Percentiles rank a stretch among this genome's conserved stretches.
Evolutionary conservation across 2,113 vertebrate genomes (phyloP).

Genomic region (Ardeotis arabs): DNA sequence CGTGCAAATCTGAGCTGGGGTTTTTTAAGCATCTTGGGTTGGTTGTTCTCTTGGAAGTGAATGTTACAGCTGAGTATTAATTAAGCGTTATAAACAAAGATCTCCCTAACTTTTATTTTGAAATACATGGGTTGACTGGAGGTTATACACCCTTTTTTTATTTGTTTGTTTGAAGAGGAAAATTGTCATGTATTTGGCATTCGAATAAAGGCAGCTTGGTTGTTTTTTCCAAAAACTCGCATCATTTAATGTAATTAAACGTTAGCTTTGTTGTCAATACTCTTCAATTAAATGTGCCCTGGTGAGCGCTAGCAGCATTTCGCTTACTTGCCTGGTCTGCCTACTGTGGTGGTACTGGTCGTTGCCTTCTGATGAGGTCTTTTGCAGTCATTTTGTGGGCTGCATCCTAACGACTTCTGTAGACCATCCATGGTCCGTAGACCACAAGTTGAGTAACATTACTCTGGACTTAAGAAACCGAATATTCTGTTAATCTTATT

Average conservation of each 20-base stretch:
- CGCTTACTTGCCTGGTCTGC: background rate
- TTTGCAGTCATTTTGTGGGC: conserved; percentile 18
- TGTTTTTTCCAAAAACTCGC: background rate
- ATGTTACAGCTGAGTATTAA: background rate
- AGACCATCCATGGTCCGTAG: background rate
- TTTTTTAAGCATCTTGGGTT: background rate
- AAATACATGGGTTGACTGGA: background rate
- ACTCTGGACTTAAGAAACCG: conserved; percentile 12
- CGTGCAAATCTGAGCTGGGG: background rate
- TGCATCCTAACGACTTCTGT: background rate
- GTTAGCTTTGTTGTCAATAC: background rate
- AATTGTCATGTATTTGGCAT: background rate
- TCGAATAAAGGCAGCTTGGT: background rate
- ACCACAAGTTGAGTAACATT: conserved; percentile 45
- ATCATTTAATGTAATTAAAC: background rate
- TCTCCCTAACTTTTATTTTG: background rate
- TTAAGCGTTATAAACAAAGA: background rate
- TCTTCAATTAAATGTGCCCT: background rate
- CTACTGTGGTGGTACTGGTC: background rate
- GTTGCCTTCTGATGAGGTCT: background rate
- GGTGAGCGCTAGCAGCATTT: background rate
- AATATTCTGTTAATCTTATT: conserved; percentile 16
- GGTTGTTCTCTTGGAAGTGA: background rate
- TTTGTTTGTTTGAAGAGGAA: background rate
- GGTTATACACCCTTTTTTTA: background rate